Evolutionary conservation across 2,888 invertebrate genomes (phyloP).

Genomic region (Troglohyphantes excavatus): DNA sequence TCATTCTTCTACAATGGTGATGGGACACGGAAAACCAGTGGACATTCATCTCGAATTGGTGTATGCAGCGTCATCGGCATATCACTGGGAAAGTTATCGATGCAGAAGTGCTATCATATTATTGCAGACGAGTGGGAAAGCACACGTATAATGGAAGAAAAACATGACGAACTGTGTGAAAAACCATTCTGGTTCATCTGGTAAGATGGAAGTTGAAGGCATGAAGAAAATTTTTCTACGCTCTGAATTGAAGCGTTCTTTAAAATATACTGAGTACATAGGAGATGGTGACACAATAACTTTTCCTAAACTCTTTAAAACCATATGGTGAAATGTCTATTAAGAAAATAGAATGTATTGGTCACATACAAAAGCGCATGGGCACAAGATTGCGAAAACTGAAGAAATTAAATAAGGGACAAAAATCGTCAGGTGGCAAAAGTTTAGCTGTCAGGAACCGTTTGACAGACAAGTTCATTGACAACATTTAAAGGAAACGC

Average conservation of each 20-base stretch:
- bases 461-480: too few relatives aligned
- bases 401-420: neutral
- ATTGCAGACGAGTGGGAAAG: neutral
- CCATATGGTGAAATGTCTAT: neutral
- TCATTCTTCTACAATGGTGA: too few relatives aligned
- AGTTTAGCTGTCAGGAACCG: too few relatives aligned
- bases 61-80: neutral
- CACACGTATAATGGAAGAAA: neutral
- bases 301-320: neutral
- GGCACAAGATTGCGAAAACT: neutral
- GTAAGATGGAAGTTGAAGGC: conserved; percentile 5
- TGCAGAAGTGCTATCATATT: neutral
- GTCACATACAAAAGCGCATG: conserved; percentile 15
- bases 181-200: neutral
- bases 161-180: neutral
- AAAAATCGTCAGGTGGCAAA: neutral
- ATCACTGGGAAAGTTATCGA: neutral
- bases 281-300: conserved; percentile 13
- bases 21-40: conserved; percentile 3
- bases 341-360: neutral
- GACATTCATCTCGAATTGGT: conserved; percentile 1
- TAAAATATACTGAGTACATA: neutral
- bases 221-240: neutral
- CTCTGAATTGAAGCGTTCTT: neutral
- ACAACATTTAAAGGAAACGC: neutral